Evolutionary conservation across 2,888 invertebrate species (phyloP).

Genomic region (Melieria omissa): DNA sequence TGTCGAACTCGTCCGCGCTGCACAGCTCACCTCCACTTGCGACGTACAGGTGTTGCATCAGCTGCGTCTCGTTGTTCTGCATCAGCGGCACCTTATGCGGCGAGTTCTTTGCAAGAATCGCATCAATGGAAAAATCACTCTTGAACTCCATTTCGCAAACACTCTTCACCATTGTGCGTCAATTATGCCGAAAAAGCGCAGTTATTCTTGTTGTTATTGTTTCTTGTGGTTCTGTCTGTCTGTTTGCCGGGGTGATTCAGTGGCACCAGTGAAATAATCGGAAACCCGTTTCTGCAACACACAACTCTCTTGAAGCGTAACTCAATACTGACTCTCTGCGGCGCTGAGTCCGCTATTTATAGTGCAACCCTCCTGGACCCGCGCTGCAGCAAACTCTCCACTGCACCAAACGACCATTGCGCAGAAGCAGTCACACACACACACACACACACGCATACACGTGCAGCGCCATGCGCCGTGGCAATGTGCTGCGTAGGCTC

Average conservation of each 20-base stretch:
- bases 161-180: slow-evolving; percentile 60
- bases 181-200: slow-evolving; percentile 36
- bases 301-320: slow-evolving; percentile 42
- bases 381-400: slow-evolving; percentile 41
- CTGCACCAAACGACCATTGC: slow-evolving; percentile 13
- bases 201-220: slow-evolving; percentile 38
- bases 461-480: slow-evolving; percentile 45
- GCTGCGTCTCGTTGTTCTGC: slow-evolving; percentile 20
- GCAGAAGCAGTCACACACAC: slow-evolving; percentile 22
- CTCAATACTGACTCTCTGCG: slow-evolving; percentile 56
- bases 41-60: slow-evolving; percentile 31
- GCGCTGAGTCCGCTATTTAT: slow-evolving; percentile 56
- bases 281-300: slow-evolving; percentile 2
- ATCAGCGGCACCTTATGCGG: slow-evolving; percentile 35
- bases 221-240: slow-evolving; percentile 16
- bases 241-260: slow-evolving; percentile 7
- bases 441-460: slow-evolving; percentile 6
- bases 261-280: slow-evolving; percentile 14
- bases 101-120: slow-evolving; percentile 75
- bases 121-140: slow-evolving; percentile 85
- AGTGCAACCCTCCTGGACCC: slow-evolving; percentile 46
- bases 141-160: slow-evolving; percentile 67
- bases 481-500: slow-evolving; percentile 7
- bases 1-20: slow-evolving; percentile 61
- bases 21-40: slow-evolving; percentile 51